These are phyloP conservation scores for Gortyna flavago DNA, from an alignment of 2,888 invertebrate species.

Conservation along the genomic window DNA sequence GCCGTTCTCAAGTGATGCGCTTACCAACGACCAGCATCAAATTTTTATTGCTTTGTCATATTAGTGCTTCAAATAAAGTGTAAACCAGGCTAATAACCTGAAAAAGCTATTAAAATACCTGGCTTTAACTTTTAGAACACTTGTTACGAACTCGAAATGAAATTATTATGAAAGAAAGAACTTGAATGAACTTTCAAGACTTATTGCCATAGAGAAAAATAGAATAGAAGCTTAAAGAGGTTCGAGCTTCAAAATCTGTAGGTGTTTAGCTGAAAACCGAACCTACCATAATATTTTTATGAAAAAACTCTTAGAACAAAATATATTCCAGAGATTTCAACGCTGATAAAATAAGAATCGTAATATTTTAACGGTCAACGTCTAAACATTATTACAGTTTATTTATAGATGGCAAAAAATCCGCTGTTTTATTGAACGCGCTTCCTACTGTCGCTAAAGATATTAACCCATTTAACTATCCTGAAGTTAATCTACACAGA, in stretches of 20 bases:
- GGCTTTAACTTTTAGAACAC: not conserved
- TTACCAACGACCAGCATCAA: not conserved
- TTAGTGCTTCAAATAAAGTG: not conserved
- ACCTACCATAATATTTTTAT: not conserved
- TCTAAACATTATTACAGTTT: slow-evolving; percentile 43
- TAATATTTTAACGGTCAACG: slow-evolving; percentile 35
- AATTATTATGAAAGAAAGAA: not conserved
- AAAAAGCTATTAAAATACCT: not conserved
- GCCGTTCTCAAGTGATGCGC: not conserved
- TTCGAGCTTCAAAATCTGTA: not conserved
- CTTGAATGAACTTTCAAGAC: not conserved
- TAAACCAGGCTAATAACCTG: not conserved
- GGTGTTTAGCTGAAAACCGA: not conserved
- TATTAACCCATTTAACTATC: slow-evolving; percentile 62
- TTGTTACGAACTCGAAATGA: not conserved
- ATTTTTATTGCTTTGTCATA: not conserved
- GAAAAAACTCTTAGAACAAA: slow-evolving; percentile 1
- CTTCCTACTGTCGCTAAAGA: slow-evolving; percentile 45
- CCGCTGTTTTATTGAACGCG: slow-evolving; percentile 44
- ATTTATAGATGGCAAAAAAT: slow-evolving; percentile 55
- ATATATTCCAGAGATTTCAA: not conserved
- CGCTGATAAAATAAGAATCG: slow-evolving; percentile 18
- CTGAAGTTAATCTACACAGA: slow-evolving; percentile 32
- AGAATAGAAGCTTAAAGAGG: not conserved
- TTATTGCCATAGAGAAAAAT: not conserved